Base-by-base conservation (phyloP, 2,888 invertebrate genomes). In the Rhagium mordax region DNA sequence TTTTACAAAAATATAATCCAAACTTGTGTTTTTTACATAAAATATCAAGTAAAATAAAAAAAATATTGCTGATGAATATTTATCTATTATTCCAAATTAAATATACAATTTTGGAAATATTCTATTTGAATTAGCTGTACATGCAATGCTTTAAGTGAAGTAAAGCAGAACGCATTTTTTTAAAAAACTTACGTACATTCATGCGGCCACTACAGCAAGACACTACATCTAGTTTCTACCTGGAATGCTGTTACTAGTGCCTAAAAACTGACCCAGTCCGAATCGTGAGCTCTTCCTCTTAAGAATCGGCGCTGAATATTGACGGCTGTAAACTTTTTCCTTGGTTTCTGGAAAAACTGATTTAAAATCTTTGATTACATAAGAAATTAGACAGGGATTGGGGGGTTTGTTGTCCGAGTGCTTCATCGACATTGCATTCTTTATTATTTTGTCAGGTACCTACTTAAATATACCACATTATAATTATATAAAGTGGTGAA, bases 251-350 rank as follows among this genome's bases (percentile, higher is more conserved):
- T 90, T 90, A 90, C 89, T 90, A 89, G 90, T 89, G 89, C 90
- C 91, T 91, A 93, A 89, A 88, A 94, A 93, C 92, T 95, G 94
- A 89, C 96, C 96, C 89, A 96, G 91, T 82, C 96, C 96, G 88
- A 98, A 96, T 83, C 95, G 94, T 77, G 97, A 97, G 81, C 95
- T 96, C 90, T 96, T 97, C 88, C 97, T 91, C 89, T 96, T 96
- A 83, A 98, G 91, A 84, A 97, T 93, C n/a, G 98, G 98, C 57
- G 98, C 98, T 18, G 98, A 98, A 87, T 96, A 95, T 89, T 98
- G 98, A 7, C 98, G 93, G 83, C 92, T 94, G 88, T 96, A 95
- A 80, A 95, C 92, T 88, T 95, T 96, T 88, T 96, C 96, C 87
- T 95, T 95, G 90, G 90, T 83, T 81, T 86, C 88, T 84, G 78